Evolutionary conservation across 1,140 invertebrate genomes (phyloP), one percentile per base, ranked within the genome.

Genomic region (Fopius arisanus): DNA sequence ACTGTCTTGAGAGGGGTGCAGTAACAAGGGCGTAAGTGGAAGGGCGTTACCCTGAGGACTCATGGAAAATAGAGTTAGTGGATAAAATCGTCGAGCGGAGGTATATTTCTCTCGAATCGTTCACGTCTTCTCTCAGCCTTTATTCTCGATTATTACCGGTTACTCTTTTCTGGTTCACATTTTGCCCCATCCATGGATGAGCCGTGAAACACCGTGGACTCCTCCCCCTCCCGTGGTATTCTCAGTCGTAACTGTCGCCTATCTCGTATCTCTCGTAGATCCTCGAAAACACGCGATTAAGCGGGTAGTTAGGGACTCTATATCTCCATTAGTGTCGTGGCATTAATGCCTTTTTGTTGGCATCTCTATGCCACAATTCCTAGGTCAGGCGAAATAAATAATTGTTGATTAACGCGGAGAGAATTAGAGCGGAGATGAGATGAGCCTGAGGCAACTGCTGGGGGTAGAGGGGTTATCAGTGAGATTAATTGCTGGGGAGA

Each of bases 261-360:
- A 6, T 69, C 21, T 51, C n/a, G 43, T 28, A 31, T 5, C 12
- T 23, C 23, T 71, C 23, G 19, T 71, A 67, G 41, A 62, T 63
- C 62, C 43, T 75, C 67, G 67, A 72, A 71, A 72, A 67, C 31
- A 65, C 40, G 31, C 62, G 65, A 75, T 72, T 75, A 72, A 65
- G 41, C 48, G 31, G 51, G 41, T 72, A 65, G 69, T 69, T 69
- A 71, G 66, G 43, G 70, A 65, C 63, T 67, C 65, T 75, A 75
- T 68, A 72, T 75, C 74, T 75, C 66, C 70, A 75, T 75, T 75
- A 75, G 48, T 69, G 74, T 75, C 70, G 43, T 63, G 21, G n/a
- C 72, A 59, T 72, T 75, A 75, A 72, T 48, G 70, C 71, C 37
- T 51, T 51, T 51, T 51, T 21, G 43, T 51, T 51, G 28, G 65